Evolutionary conservation across 1,140 invertebrate genomes (phyloP).

Genomic region (Portunus trituberculatus): DNA sequence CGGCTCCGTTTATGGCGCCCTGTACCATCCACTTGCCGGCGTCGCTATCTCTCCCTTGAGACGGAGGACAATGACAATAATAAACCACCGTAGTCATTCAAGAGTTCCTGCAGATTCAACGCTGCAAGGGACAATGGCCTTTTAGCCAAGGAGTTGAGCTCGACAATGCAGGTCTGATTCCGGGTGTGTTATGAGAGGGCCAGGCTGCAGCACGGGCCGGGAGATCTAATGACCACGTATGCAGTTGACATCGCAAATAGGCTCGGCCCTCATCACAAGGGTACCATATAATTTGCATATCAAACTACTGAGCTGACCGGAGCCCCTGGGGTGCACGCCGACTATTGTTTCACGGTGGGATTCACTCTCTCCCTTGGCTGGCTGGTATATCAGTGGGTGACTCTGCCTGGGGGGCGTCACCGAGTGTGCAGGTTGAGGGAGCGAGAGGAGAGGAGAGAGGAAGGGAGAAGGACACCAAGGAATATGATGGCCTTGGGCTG

Average conservation of each 20-base stretch:
- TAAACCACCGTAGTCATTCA: conserved; percentile 47
- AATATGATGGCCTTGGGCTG: not conserved
- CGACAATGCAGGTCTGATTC: conserved; percentile 39
- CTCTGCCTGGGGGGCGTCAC: not conserved
- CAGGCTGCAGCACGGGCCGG: not conserved
- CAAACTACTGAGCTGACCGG: conserved; percentile 69
- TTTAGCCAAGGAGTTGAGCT: conserved; percentile 30
- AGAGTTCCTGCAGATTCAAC: conserved; percentile 49
- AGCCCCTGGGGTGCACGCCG: conserved; percentile 52
- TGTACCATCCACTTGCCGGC: conserved; percentile 42
- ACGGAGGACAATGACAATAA: conserved; percentile 57
- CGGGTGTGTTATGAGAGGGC: conserved; percentile 41
- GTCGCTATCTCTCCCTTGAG: conserved; percentile 61
- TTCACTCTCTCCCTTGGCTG: conserved; percentile 51
- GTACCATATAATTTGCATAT: conserved; percentile 75
- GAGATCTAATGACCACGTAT: conserved; percentile 72
- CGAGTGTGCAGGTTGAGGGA: not conserved
- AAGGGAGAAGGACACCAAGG: not conserved
- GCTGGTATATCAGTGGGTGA: conserved; percentile 14
- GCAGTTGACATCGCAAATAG: conserved; percentile 75
- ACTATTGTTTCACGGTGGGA: conserved; percentile 68
- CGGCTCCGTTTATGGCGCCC: not conserved
- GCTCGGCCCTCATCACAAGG: conserved; percentile 70
- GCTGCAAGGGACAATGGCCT: not conserved
- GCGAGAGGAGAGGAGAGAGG: not conserved